phyloP scores from a whole-genome alignment of 2,888 invertebrate species.

The Drosophila anomelani region DNA sequence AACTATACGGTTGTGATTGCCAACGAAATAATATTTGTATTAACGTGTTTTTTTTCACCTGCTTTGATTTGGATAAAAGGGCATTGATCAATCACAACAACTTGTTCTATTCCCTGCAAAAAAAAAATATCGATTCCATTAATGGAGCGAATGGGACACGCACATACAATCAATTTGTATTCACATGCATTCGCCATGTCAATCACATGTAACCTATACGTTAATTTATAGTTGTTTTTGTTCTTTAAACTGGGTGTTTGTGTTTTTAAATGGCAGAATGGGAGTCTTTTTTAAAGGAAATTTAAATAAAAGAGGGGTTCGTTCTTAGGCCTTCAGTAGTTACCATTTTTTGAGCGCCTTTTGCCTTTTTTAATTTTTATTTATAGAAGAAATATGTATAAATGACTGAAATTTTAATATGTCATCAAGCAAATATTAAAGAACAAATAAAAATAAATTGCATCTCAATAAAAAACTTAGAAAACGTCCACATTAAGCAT shows the following conservation, averaged over 20 bases:
- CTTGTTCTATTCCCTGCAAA: background rate
- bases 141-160: slow-evolving; percentile 9
- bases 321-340: no score
- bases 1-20: background rate
- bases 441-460: background rate
- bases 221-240: background rate
- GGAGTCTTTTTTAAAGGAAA: background rate
- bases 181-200: background rate
- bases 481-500: no score
- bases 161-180: slow-evolving; percentile 11
- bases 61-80: background rate
- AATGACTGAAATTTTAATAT: background rate
- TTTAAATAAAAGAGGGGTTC: background rate
- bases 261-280: background rate
- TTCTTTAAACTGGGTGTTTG: background rate
- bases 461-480: background rate
- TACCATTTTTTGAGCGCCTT: background rate
- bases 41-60: background rate
- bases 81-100: background rate
- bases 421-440: background rate
- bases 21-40: slow-evolving; percentile 1
- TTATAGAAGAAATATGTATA: no score
- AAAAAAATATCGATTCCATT: slow-evolving; percentile 8
- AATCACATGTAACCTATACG: slow-evolving; percentile 2
- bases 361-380: background rate